Conservation (phyloP, 2,113 vertebrate genomes). For the Podiceps cristatus region DNA sequence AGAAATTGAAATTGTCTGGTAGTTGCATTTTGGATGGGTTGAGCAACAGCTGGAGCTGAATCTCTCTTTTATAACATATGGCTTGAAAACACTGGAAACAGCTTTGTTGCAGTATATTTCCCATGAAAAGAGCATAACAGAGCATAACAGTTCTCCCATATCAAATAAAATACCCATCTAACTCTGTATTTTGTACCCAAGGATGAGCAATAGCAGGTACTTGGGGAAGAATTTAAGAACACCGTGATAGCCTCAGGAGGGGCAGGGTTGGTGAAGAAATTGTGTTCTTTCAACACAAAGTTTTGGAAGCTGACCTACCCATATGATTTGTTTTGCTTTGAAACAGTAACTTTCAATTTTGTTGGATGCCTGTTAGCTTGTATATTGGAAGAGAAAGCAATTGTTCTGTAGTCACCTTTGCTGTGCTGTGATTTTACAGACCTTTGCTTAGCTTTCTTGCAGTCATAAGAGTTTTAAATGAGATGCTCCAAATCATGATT, state of each 20-base stretch:
- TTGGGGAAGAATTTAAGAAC: background rate
- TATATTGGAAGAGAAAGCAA: background rate
- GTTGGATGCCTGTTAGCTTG: background rate
- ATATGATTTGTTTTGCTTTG: background rate
- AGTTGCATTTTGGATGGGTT: background rate
- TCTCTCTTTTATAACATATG: background rate
- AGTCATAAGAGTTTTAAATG: background rate
- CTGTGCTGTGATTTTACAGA: background rate
- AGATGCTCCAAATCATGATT: background rate
- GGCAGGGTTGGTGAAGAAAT: background rate
- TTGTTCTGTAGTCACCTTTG: background rate
- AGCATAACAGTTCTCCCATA: background rate
- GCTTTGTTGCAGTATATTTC: background rate
- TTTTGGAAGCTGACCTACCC: background rate
- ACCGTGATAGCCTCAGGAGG: fast-evolving
- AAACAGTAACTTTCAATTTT: background rate
- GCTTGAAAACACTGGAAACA: background rate
- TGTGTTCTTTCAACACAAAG: background rate
- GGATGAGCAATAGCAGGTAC: background rate
- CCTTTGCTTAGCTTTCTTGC: background rate
- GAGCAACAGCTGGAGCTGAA: background rate
- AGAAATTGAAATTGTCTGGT: background rate
- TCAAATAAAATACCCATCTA: background rate
- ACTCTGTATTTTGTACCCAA: background rate
- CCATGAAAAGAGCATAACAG: background rate